A percentile compares a stretch with the other conserved stretches of the same genome.
phyloP scores from a whole-genome alignment of 1,140 invertebrate species.

The Bicyclus anynana region DNA sequence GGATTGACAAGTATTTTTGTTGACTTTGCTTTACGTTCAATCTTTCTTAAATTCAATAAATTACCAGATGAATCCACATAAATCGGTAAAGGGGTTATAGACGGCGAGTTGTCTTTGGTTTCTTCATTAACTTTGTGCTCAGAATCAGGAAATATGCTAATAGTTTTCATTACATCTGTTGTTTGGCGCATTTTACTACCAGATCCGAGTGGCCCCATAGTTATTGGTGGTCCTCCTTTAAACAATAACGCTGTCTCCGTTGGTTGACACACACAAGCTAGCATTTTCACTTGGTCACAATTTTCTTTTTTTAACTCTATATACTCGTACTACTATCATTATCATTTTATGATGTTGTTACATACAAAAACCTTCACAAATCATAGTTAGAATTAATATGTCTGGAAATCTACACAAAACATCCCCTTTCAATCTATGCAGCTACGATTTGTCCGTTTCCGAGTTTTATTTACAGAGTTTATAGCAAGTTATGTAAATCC shows the following conservation, averaged over 20 bases:
- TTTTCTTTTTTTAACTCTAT: too few species aligned
- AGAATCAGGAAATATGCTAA: conserved; percentile 51
- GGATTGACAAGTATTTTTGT: conserved; percentile 73
- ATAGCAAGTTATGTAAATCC: conserved; percentile 13
- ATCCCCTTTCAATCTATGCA: background rate
- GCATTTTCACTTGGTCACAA: conserved; percentile 70
- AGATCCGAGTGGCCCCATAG: conserved; percentile 67
- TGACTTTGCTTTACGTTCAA: conserved; percentile 66
- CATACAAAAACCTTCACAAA: conserved; percentile 8
- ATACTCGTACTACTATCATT: conserved; percentile 55
- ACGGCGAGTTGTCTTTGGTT: conserved; percentile 51
- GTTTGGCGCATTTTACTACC: conserved; percentile 47
- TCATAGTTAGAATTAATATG: conserved; percentile 15
- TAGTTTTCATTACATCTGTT: conserved; percentile 51
- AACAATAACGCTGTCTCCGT: conserved; percentile 75
- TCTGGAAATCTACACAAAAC: conserved; percentile 39
- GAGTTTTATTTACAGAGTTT: background rate
- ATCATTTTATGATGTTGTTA: conserved; percentile 48
- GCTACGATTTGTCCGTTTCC: background rate
- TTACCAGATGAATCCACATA: conserved; percentile 51
- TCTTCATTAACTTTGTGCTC: conserved; percentile 41
- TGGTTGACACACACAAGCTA: conserved; percentile 81
- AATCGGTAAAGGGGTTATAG: conserved; percentile 49
- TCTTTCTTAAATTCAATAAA: conserved; percentile 66
- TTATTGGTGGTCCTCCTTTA: conserved; percentile 69